Base-by-base conservation (phyloP, 2,797 vertebrate species). In the Vespertilio murinus region DNA sequence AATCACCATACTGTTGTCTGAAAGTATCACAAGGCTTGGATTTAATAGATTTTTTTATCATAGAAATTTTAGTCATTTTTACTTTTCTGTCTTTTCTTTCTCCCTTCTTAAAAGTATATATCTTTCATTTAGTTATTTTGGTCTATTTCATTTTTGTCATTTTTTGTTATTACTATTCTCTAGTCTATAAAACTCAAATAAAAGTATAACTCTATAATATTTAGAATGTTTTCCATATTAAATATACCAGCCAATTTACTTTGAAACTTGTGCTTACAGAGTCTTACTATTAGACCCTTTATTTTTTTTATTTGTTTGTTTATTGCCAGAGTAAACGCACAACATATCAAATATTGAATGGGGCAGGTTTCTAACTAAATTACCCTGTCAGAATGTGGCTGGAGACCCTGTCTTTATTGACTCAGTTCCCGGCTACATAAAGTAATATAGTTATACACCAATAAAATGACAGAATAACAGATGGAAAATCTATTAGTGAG, bases 401-500 rank as follows among this genome's bases (percentile, higher is more conserved):
- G 59, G 85, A 95, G 94, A 97, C 2, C 17, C 28, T 79, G 81
- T 91, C 82, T 88, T 52, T 33, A 38, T 75, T 88, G 93, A 89
- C 93, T 92, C 25, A 54, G 45, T 81, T 92, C 61, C 78, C 54
- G 35, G 42, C 67, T 91, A 83, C 30, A 35, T 56, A 82, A 95
- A 82, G 70, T 93, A 95, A 96, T 91, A 89, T 11, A 96, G 89
- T 94, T 97, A 97, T 59, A 92, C 61, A 93, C 22, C 45, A n/a
- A 91, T 92, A 95, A 91, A 97, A 92, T 74, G 95, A 94, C 54
- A 84, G 93, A 86, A 91, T 45, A 92, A 54, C 94, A 95, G 88
- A 87, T 82, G 84, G 94, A 94, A 97, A 97, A 95, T 89, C 94
- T 97, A 95, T 94, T 94, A 97, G 20, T 25, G 8, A 91, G 56